Evolutionary conservation across 2,888 invertebrate species (phyloP).

Genomic region (Tiliacea citrago): DNA sequence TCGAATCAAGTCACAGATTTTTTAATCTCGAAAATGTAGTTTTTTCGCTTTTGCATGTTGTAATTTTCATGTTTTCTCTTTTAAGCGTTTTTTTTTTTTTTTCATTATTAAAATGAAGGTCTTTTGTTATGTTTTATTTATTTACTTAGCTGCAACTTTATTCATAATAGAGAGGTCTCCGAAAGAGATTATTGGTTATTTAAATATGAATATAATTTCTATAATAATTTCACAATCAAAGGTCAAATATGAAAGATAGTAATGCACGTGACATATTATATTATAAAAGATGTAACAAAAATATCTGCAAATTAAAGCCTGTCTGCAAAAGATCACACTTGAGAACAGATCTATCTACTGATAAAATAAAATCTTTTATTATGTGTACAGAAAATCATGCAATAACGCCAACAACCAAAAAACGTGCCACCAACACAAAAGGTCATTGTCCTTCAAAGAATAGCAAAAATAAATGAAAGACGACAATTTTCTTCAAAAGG

Average conservation of each 20-base stretch:
- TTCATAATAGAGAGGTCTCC: not conserved
- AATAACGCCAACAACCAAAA: not conserved
- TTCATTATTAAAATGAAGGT: not conserved
- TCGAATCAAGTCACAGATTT: slow-evolving; percentile 48
- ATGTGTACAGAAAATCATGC: not conserved
- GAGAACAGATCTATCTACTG: not conserved
- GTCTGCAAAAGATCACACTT: not conserved
- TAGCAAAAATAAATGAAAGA: slow-evolving; percentile 16
- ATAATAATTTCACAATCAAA: not conserved
- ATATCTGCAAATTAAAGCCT: not conserved
- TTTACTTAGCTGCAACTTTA: not conserved
- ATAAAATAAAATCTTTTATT: slow-evolving; percentile 3
- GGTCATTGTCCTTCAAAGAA: slow-evolving; percentile 7
- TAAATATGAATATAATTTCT: not conserved
- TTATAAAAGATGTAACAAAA: not conserved
- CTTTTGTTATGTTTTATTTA: not conserved
- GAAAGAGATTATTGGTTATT: no score
- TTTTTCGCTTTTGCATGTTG: slow-evolving; percentile 18
- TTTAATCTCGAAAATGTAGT: slow-evolving; percentile 38
- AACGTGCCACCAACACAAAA: not conserved
- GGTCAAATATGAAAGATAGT: not conserved
- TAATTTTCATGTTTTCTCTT: slow-evolving; percentile 11
- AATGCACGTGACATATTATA: not conserved
- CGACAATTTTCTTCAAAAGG: not conserved
- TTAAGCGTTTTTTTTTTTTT: slow-evolving; percentile 1